Evolutionary conservation across 2,113 vertebrate genomes (phyloP).

Genomic region (Pseudolaguvia tuberculata): DNA sequence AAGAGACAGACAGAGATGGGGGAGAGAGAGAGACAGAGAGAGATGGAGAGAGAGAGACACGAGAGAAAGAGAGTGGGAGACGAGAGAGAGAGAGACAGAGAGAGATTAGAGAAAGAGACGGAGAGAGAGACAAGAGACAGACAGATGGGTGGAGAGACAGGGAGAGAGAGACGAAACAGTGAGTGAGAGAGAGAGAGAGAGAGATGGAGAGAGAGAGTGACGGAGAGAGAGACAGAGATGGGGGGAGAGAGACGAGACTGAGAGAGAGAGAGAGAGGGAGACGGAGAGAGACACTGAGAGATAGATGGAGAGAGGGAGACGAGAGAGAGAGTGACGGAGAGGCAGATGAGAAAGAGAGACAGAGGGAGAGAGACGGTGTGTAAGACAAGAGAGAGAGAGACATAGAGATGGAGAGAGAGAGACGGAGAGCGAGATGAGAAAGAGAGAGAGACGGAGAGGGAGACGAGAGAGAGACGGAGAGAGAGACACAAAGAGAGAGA

Average conservation of each 20-base stretch:
- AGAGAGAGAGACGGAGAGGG: slow-evolving; percentile 46
- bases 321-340: slow-evolving; percentile 48
- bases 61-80: too few species aligned
- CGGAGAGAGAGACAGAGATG: too few species aligned
- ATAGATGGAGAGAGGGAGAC: slow-evolving; percentile 29
- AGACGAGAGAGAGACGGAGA: slow-evolving; percentile 14
- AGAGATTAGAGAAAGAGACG: too few species aligned
- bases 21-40: slow-evolving; percentile 39
- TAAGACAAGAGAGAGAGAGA: slow-evolving; percentile 49
- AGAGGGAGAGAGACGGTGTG: too few species aligned
- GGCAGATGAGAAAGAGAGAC: too few species aligned
- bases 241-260: too few species aligned
- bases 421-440: too few species aligned
- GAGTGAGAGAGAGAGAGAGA: too few species aligned
- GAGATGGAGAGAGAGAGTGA: slow-evolving; percentile 52
- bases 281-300: too few species aligned
- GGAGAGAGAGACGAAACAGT: slow-evolving; percentile 36
- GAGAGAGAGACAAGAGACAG: slow-evolving; percentile 40
- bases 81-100: slow-evolving; percentile 42
- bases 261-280: slow-evolving; percentile 44
- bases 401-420: too few species aligned
- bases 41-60: slow-evolving; percentile 56
- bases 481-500: too few species aligned
- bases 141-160: too few species aligned
- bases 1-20: slow-evolving; percentile 13